These are phyloP conservation scores for Bergia puertoricense DNA, from an alignment of 92 coral and sea anemone species.

Conservation along the genomic window DNA sequence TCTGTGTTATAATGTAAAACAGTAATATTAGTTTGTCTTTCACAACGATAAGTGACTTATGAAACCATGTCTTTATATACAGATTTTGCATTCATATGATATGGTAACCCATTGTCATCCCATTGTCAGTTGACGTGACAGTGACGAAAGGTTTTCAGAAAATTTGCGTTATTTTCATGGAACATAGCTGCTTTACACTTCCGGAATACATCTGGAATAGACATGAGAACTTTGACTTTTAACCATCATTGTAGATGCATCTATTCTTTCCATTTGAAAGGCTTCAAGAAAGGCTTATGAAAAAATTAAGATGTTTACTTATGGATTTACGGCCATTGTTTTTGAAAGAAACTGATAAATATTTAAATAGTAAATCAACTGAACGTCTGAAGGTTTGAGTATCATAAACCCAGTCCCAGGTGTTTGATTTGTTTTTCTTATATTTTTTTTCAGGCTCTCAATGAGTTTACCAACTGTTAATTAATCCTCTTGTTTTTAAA, in stretches of 20 bases:
- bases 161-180: too few relatives aligned
- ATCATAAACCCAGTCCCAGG: not conserved
- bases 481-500: constrained; percentile 13
- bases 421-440: not conserved
- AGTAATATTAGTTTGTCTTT: not conserved
- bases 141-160: not conserved
- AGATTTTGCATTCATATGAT: not conserved
- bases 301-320: too few relatives aligned
- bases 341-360: not conserved
- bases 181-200: too few relatives aligned
- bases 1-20: not conserved
- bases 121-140: not conserved
- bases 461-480: not conserved
- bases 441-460: not conserved
- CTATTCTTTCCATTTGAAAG: not conserved
- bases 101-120: too few relatives aligned
- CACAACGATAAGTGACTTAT: too few relatives aligned
- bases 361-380: not conserved
- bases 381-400: not conserved
- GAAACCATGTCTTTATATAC: too few relatives aligned
- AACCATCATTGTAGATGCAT: not conserved
- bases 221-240: not conserved
- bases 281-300: not conserved
- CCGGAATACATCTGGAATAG: too few relatives aligned
- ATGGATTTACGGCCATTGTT: not conserved